Evolutionary conservation across 2,113 vertebrate genomes (phyloP).

Genomic region (Empidonax alnorum): DNA sequence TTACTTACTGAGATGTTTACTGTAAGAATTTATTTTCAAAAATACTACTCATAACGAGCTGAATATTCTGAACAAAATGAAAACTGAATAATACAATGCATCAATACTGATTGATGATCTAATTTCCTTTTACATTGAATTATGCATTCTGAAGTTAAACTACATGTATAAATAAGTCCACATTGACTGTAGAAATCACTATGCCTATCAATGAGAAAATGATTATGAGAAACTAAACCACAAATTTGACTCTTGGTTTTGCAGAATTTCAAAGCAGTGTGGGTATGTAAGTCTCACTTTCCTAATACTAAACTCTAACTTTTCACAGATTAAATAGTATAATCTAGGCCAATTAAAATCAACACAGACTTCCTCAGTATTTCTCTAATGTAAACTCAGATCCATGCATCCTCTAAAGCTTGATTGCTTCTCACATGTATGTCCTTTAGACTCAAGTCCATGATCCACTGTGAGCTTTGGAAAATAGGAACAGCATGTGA

Average conservation of each 20-base stretch:
- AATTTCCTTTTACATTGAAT: constrained; percentile 40
- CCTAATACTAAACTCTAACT: background rate
- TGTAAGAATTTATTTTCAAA: constrained; percentile 13
- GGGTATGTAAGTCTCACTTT: background rate
- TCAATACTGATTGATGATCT: background rate
- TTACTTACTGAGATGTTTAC: background rate
- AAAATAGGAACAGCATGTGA: background rate
- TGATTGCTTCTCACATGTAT: background rate
- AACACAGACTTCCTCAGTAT: background rate
- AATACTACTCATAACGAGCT: background rate
- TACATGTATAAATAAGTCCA: background rate
- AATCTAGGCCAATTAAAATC: background rate
- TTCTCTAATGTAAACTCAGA: background rate
- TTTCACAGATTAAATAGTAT: background rate
- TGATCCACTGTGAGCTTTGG: background rate
- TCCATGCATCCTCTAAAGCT: background rate
- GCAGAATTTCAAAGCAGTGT: background rate
- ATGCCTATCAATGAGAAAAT: background rate
- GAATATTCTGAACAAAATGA: background rate
- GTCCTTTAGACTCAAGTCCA: background rate
- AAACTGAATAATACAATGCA: background rate
- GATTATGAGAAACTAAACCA: background rate
- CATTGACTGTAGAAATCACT: background rate
- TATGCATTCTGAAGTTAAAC: constrained; percentile 20
- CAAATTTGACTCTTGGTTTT: background rate